These are phyloP conservation scores for Falcaria lacertinaria DNA, from an alignment of 2,888 invertebrate genomes.

Conservation along the genomic window DNA sequence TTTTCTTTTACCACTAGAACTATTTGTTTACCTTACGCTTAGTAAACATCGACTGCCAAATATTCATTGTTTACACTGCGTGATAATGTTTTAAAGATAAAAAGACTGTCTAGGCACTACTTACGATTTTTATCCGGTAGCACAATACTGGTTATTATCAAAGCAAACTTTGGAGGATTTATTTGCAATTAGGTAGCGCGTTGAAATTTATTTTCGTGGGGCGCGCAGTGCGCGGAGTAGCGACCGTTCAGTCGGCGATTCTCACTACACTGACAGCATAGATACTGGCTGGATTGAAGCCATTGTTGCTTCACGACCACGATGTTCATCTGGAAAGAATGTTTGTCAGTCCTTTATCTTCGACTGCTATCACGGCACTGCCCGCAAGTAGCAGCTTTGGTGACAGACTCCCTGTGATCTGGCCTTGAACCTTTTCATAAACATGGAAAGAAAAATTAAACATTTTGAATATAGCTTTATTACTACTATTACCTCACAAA, in stretches of 20 bases:
- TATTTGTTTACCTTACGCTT: constrained; percentile 30
- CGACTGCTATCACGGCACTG: constrained; percentile 10
- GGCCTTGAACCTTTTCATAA: too few relatives aligned
- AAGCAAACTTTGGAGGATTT: constrained; percentile 19
- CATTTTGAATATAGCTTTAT: too few relatives aligned
- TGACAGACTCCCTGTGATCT: constrained; percentile 21
- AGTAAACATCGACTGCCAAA: constrained; percentile 36
- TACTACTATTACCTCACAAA: too few relatives aligned
- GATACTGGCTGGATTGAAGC: constrained; percentile 3
- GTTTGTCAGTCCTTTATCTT: constrained; percentile 24
- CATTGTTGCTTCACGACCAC: constrained; percentile 3
- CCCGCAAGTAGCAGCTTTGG: constrained; percentile 11
- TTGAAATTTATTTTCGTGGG: constrained; percentile 11
- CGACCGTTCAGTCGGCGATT: constrained; percentile 23
- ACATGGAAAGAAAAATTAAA: too few relatives aligned
- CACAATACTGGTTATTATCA: constrained; percentile 33
- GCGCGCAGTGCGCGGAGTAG: constrained; percentile 6
- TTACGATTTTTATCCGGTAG: constrained; percentile 35
- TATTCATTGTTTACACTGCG: constrained; percentile 40
- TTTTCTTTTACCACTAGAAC: constrained; percentile 16
- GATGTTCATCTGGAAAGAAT: constrained; percentile 22
- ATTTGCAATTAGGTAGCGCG: constrained; percentile 16
- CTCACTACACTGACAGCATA: constrained; percentile 21
- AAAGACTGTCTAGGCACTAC: constrained; percentile 30
- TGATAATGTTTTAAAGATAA: constrained; percentile 43